Percentiles rank a stretch among this genome's conserved stretches.
Evolutionary conservation across 2,113 vertebrate species (phyloP).

Genomic region (Theristicus caerulescens): DNA sequence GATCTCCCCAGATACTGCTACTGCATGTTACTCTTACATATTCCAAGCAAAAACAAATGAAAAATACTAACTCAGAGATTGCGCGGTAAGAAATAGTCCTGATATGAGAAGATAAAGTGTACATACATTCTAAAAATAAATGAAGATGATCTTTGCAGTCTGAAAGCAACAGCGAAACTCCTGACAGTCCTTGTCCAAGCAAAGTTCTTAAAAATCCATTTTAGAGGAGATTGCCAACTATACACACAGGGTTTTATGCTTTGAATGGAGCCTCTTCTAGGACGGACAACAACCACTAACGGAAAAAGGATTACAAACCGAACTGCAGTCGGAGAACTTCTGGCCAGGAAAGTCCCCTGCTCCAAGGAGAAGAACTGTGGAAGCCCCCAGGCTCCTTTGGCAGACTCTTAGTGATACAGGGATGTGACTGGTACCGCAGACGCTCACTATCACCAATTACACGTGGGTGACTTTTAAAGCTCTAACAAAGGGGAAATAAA

Average conservation of each 20-base stretch:
- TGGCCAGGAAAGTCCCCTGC: neutral
- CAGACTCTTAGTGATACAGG: neutral
- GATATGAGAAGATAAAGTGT: neutral
- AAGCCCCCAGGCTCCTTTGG: neutral
- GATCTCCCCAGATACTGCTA: neutral
- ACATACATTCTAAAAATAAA: neutral
- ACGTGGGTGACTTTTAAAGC: neutral
- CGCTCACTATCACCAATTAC: neutral
- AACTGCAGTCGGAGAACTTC: neutral
- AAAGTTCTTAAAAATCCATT: neutral
- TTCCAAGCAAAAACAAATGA: neutral
- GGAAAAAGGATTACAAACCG: neutral
- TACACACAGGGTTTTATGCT: neutral
- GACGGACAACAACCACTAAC: neutral
- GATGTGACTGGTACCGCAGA: neutral
- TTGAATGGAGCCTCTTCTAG: neutral
- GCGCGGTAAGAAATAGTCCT: neutral
- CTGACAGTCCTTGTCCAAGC: neutral
- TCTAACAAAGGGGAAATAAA: slow-evolving; percentile 13
- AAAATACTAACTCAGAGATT: neutral
- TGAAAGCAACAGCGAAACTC: neutral
- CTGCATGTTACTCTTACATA: neutral
- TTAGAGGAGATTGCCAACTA: neutral
- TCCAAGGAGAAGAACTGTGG: neutral
- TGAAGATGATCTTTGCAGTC: neutral